A percentile compares a stretch with the other conserved stretches of the same genome.
phyloP scores from a whole-genome alignment of 2,797 vertebrate species.

The Tragelaphus oryx region DNA sequence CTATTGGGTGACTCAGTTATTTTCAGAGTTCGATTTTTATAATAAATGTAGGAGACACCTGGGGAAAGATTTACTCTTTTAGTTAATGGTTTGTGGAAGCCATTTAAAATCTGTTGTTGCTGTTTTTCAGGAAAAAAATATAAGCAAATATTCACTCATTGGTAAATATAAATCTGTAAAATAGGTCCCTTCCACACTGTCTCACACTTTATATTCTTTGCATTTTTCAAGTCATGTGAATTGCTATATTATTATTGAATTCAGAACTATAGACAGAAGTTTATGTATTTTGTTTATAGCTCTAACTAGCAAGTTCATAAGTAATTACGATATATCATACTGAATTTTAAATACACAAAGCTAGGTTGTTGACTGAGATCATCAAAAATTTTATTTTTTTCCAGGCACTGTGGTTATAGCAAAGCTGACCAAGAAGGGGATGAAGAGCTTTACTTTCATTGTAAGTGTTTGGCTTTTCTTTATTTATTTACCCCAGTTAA shows the following conservation, averaged over 20 bases:
- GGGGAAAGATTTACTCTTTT: background rate
- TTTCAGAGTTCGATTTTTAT: background rate
- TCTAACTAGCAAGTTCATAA: slow-evolving; percentile 57
- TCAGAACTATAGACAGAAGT: background rate
- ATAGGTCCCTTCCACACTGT: background rate
- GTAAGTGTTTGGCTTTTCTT: slow-evolving; percentile 90
- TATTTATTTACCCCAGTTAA: slow-evolving; percentile 58
- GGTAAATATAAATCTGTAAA: background rate
- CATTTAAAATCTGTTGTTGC: background rate
- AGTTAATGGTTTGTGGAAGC: background rate
- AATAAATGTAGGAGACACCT: background rate
- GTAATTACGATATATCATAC: slow-evolving; percentile 42
- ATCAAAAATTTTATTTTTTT: slow-evolving; percentile 45
- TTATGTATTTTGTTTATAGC: background rate
- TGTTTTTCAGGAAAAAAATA: background rate
- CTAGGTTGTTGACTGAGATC: slow-evolving; percentile 53
- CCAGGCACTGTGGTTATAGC: slow-evolving; percentile 98
- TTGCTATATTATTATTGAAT: background rate
- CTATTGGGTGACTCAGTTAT: background rate
- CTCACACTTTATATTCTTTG: background rate
- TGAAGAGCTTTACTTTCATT: slow-evolving; percentile 99
- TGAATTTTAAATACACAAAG: slow-evolving; percentile 22
- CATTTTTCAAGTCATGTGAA: background rate
- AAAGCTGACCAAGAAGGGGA: slow-evolving; percentile 99
- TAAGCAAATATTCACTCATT: background rate